phyloP scores from a whole-genome alignment of 2,113 vertebrate genomes.

The Okapia johnstoni region DNA sequence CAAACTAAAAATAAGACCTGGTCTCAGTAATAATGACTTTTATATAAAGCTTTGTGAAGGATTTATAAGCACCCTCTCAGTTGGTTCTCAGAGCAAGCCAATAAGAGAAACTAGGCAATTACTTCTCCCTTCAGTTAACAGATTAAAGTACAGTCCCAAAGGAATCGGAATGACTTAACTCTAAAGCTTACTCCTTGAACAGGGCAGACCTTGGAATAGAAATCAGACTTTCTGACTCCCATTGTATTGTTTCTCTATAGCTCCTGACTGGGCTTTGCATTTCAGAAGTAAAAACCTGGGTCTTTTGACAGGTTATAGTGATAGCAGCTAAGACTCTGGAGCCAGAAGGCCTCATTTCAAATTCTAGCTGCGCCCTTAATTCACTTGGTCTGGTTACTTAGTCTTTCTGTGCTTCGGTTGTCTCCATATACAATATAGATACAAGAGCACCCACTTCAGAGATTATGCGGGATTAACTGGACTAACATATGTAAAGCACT shows the following conservation, averaged over 20 bases:
- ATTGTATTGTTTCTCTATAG: background rate
- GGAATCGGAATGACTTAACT: background rate
- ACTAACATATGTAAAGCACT: background rate
- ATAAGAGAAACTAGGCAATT: background rate
- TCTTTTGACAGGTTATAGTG: background rate
- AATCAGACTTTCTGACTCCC: background rate
- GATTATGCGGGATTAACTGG: background rate
- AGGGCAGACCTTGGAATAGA: background rate
- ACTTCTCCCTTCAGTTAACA: background rate
- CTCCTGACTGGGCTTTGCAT: background rate
- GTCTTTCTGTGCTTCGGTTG: background rate
- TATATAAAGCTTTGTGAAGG: background rate
- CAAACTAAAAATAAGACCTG: constrained; percentile 13
- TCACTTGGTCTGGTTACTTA: background rate
- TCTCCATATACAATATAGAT: background rate
- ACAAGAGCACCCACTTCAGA: background rate
- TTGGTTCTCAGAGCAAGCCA: constrained; percentile 23
- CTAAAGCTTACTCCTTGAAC: background rate
- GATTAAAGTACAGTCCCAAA: background rate
- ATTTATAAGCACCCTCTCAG: background rate
- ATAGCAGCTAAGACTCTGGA: background rate
- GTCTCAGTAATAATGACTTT: background rate
- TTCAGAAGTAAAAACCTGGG: background rate
- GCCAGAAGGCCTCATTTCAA: background rate
- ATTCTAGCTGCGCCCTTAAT: background rate